Base-by-base conservation (phyloP, 2,888 invertebrate species). In the Embidobia sp. region DNA sequence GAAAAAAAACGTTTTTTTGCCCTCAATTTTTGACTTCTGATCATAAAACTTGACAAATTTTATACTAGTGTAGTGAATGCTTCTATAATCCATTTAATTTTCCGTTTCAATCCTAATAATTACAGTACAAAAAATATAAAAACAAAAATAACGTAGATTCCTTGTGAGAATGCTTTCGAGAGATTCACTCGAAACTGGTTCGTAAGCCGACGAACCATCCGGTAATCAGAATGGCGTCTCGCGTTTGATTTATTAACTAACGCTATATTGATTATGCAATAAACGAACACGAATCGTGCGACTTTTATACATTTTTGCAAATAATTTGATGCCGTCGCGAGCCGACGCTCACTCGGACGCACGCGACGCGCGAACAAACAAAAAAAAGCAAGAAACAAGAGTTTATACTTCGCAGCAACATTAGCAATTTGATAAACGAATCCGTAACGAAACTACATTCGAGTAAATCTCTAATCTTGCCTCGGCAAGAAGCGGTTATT, bases 391-490 rank as follows among this genome's bases (percentile, higher is more conserved):
- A 1, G 42, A 48, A 57, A 59, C 37, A 57, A 55, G 22, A 31
- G 27, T 73, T 73, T 73, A n/a, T 64, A 73, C 64, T 49, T 31
- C 26, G 42, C 57, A 55, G 63, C 63, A 63, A 40, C 35, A 16
- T 63, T 57, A 73, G 55, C 40, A 37, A 72, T 63, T 72, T 40
- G 48, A 72, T 63, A 72, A 48, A 59, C 29, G 59, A 42, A 44
- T 53, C 27, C 59, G 29, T 59, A 61, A 72, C 26, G 51, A 64
- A 64, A 42, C 63, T 64, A 70, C 57, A 35, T 59, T 70, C 76
- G 76, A 70, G 70, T 59, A 53, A 70, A 70, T 70, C 64, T 76
- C 70, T 70, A 40, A 66, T 64, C 64, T 76, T 70, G 69, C 76
- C n/a, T 6, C 31, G 63, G 64, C 76, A 76, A 70, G 74, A 76